Percentiles rank a stretch among this genome's conserved stretches.
phyloP scores from a whole-genome alignment of 2,888 invertebrate species.

The Drosophila bunnanda region DNA sequence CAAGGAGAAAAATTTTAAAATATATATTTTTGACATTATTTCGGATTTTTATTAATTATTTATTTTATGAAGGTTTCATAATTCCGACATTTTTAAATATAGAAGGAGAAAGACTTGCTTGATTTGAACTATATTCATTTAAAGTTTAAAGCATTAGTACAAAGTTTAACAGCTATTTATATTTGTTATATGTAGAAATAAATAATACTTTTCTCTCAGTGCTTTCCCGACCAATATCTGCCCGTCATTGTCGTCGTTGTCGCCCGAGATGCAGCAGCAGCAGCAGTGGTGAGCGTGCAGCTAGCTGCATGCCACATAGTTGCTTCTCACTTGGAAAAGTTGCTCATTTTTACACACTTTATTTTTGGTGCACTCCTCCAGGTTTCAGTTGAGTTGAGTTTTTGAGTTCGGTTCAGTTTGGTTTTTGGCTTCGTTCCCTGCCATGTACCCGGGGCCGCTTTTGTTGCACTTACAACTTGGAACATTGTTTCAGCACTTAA shows the following conservation, averaged over 20 bases:
- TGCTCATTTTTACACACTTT: constrained; percentile 78
- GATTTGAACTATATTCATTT: too few species aligned
- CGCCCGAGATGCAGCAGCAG: constrained; percentile 28
- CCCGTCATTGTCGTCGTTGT: constrained; percentile 47
- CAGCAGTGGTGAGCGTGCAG: constrained; percentile 32
- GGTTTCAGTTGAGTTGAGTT: constrained; percentile 39
- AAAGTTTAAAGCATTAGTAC: too few species aligned
- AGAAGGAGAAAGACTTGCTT: too few species aligned
- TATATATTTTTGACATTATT: neutral
- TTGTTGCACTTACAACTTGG: constrained; percentile 78
- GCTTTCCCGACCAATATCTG: constrained; percentile 47
- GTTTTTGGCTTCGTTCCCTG: constrained; percentile 36
- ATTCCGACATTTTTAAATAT: too few species aligned
- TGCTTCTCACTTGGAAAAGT: constrained; percentile 76
- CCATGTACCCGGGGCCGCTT: constrained; percentile 47
- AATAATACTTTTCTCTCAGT: constrained; percentile 22
- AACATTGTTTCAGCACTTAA: constrained; percentile 80
- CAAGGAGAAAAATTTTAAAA: neutral
- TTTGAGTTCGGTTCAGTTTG: constrained; percentile 21
- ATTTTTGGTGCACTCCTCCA: constrained; percentile 70
- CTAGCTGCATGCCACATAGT: constrained; percentile 58
- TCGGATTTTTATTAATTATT: too few species aligned
- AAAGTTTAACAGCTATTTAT: too few species aligned
- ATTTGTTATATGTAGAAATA: too few species aligned
- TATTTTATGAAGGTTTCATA: too few species aligned